Percentiles rank a stretch among this genome's conserved stretches.
These are phyloP conservation scores for Incurvaria masculella DNA, from an alignment of 2,888 invertebrate genomes.

Conservation along the genomic window DNA sequence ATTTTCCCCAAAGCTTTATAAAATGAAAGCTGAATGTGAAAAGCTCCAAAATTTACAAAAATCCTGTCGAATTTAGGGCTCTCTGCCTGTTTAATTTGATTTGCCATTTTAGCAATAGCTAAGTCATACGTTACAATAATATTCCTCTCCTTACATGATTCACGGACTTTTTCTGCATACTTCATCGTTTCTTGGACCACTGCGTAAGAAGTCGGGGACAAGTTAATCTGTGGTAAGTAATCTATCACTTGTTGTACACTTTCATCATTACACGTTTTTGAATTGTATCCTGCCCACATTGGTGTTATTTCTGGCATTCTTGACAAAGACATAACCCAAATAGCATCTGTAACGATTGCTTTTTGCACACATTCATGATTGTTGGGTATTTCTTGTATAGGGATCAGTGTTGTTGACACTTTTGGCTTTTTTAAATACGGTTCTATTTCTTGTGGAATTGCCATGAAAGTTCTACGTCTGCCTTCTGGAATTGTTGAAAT, in stretches of 20 bases:
- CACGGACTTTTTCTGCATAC: slow-evolving; percentile 17
- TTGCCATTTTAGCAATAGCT: slow-evolving; percentile 22
- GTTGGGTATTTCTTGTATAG: too few relatives aligned
- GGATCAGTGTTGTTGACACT: too few relatives aligned
- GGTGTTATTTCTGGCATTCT: slow-evolving; percentile 8
- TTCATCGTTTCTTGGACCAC: slow-evolving; percentile 22
- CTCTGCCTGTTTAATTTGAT: slow-evolving; percentile 20
- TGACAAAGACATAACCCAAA: not conserved
- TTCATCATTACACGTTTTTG: slow-evolving; percentile 13
- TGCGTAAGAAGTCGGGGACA: slow-evolving; percentile 19
- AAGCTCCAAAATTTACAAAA: slow-evolving; percentile 22
- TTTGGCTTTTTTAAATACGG: not conserved
- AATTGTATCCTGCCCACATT: slow-evolving; percentile 23
- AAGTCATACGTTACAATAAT: slow-evolving; percentile 25
- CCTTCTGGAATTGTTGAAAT: not conserved
- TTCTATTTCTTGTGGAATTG: not conserved
- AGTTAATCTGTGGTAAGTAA: slow-evolving; percentile 24
- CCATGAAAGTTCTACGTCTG: not conserved
- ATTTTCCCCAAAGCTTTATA: slow-evolving; percentile 25
- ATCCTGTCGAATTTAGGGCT: slow-evolving; percentile 21
- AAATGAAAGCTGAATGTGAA: slow-evolving; percentile 22
- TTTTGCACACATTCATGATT: too few relatives aligned
- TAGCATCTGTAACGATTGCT: too few relatives aligned
- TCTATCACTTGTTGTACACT: slow-evolving; percentile 19
- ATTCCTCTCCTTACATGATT: slow-evolving; percentile 18